Percentiles rank a stretch among this genome's conserved stretches.
Conservation (phyloP, 2,113 vertebrate genomes). For the Pachypanchax playfairii region DNA sequence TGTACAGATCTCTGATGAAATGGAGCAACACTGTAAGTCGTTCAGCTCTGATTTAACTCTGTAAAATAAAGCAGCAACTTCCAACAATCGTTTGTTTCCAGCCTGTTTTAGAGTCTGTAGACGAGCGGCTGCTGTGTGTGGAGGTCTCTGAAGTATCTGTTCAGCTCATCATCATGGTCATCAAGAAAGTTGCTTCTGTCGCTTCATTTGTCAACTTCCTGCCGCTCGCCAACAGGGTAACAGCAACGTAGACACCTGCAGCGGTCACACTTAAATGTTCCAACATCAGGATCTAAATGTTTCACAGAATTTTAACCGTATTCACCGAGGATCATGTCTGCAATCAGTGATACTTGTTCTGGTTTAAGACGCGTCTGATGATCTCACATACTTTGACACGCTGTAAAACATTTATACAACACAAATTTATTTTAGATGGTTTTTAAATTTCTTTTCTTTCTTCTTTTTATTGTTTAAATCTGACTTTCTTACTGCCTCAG, state of each 20-base stretch:
- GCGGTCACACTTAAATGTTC: not conserved
- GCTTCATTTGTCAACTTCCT: conserved; percentile 30
- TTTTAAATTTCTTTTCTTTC: not conserved
- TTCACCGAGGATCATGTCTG: too few relatives aligned
- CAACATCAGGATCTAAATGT: too few relatives aligned
- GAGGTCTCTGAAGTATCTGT: not conserved
- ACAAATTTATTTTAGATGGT: too few relatives aligned
- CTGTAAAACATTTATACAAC: too few relatives aligned
- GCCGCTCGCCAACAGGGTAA: conserved; percentile 51
- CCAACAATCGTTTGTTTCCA: conserved; percentile 8
- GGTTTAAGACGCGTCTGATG: too few relatives aligned
- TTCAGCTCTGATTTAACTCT: not conserved
- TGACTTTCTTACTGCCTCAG: conserved; percentile 2
- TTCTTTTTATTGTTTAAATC: too few relatives aligned
- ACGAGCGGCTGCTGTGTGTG: conserved; percentile 37
- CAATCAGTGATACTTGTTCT: too few relatives aligned
- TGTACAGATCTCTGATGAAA: conserved; percentile 30
- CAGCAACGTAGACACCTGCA: not conserved
- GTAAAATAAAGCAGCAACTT: not conserved
- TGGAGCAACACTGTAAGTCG: conserved; percentile 45
- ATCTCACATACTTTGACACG: too few relatives aligned
- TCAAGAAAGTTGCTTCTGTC: conserved; percentile 7
- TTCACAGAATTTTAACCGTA: too few relatives aligned
- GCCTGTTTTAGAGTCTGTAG: conserved; percentile 12
- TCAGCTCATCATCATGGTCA: not conserved